phyloP scores from a whole-genome alignment of 2,113 vertebrate species.

The Spea bombifrons region DNA sequence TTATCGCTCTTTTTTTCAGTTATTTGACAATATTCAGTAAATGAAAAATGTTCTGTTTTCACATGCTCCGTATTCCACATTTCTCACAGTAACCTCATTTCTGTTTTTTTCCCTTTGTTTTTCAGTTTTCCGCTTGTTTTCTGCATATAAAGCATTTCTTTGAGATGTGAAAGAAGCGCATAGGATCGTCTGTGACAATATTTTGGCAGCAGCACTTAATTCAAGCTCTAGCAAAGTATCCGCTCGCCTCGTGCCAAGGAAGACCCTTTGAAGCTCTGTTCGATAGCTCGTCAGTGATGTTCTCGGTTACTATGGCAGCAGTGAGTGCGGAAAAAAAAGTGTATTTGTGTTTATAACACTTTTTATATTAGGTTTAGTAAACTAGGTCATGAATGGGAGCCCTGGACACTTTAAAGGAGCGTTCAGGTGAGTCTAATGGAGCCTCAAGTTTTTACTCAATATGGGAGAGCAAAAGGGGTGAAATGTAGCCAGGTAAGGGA shows the following conservation, averaged over 20 bases:
- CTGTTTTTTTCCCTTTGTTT: not conserved
- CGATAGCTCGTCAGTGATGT: slow-evolving; percentile 11
- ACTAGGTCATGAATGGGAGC: not conserved
- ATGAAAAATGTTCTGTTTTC: not conserved
- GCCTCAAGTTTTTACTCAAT: no score
- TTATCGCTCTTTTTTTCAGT: no score
- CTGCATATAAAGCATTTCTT: slow-evolving; percentile 12
- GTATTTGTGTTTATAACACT: slow-evolving; percentile 8
- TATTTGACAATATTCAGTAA: no score
- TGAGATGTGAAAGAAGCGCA: slow-evolving; percentile 19
- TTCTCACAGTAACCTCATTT: slow-evolving; percentile 26
- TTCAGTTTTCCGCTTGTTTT: slow-evolving; percentile 20
- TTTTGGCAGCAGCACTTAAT: slow-evolving; percentile 24
- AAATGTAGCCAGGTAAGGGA: no score
- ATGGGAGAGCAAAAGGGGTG: no score
- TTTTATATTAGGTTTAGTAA: not conserved
- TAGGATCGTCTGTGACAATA: slow-evolving; percentile 37
- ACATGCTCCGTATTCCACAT: not conserved
- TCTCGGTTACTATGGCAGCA: slow-evolving; percentile 39
- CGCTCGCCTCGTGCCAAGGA: not conserved
- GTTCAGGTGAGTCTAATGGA: no score
- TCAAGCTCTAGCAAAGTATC: slow-evolving; percentile 6
- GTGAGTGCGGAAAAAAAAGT: not conserved
- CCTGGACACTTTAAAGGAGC: no score
- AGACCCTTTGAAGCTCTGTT: slow-evolving; percentile 36